Base-by-base conservation (phyloP, 2,797 vertebrate genomes). In the Chrysocyon brachyurus region DNA sequence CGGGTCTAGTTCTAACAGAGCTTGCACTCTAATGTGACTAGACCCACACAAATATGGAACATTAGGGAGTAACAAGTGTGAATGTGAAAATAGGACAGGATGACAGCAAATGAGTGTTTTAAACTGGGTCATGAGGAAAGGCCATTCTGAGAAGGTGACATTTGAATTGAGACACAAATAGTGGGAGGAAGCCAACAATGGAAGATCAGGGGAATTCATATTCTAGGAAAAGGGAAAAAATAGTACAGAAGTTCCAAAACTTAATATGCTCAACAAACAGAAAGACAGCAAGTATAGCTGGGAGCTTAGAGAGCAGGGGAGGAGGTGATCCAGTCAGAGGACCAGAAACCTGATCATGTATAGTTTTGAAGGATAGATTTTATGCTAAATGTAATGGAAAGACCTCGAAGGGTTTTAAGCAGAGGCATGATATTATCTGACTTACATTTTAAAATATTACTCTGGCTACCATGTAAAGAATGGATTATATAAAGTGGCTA, bases 381-480 rank as follows among this genome's bases (percentile, higher is more conserved):
- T 33, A 33, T 63, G 12, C 66, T 85, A 73, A 91, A 75, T 2
- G 0, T 9, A 14, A 87, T 36, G 46, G 84, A 89, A 92, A 56
- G 59, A 19, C 28, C 36, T 59, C 2, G 22, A 64, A 61, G 63
- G 19, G 24, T 92, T 83, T 93, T 70, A 68, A 70, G 4, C 11
- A 72, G 77, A 66, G 63, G 8, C 24, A 46, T 36, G 83, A 68
- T 59, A 24, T 86, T 90, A 82, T 77, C 56, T 40, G 66, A 73
- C 64, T 77, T 94, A 22, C 66, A 77, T 78, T 82, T 96, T 82
- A 85, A 90, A 96, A 59, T 66, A 57, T 73, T 73, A 87, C 66
- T 79, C 22, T 52, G 87, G 70, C 85, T 92, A 75, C 77, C n/a
- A 26, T 73, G 52, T 66, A 33, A 19, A 87, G 46, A 54, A 40